A percentile compares a stretch with the other conserved stretches of the same genome.
phyloP scores from a whole-genome alignment of 2,888 invertebrate genomes.

The Cheilosia grossa region DNA sequence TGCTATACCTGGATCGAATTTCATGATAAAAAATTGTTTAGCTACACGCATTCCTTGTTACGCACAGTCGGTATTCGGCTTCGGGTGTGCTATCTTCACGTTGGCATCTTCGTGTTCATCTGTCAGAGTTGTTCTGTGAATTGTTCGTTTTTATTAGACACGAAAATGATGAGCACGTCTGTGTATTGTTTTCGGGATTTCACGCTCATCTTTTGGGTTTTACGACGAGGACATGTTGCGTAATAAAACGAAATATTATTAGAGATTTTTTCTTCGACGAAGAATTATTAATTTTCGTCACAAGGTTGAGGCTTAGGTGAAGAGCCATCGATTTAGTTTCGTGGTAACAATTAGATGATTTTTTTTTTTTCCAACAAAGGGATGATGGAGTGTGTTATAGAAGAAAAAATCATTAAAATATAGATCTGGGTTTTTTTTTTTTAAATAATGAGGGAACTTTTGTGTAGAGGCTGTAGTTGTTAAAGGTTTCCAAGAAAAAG shows the following conservation, averaged over 20 bases:
- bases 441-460: too few relatives aligned
- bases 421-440: too few relatives aligned
- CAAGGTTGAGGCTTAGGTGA: conserved; percentile 3
- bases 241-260: conserved; percentile 28
- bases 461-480: too few relatives aligned
- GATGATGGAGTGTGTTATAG: too few relatives aligned
- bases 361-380: too few relatives aligned
- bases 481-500: too few relatives aligned
- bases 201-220: conserved; percentile 27
- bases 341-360: too few relatives aligned
- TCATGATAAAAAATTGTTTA: conserved; percentile 56
- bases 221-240: conserved; percentile 34
- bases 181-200: conserved; percentile 25
- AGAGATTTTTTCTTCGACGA: conserved; percentile 15
- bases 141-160: conserved; percentile 44
- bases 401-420: too few relatives aligned
- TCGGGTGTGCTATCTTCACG: conserved; percentile 35
- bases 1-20: conserved; percentile 68
- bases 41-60: conserved; percentile 46
- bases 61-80: conserved; percentile 35
- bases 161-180: conserved; percentile 1
- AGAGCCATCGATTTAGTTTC: neutral
- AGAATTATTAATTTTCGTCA: conserved; percentile 35
- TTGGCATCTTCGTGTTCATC: conserved; percentile 50
- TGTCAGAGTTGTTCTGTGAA: conserved; percentile 53